Percentiles rank a stretch among this genome's conserved stretches.
Conservation (phyloP, 2,888 invertebrate genomes). For the Pammene aurita region DNA sequence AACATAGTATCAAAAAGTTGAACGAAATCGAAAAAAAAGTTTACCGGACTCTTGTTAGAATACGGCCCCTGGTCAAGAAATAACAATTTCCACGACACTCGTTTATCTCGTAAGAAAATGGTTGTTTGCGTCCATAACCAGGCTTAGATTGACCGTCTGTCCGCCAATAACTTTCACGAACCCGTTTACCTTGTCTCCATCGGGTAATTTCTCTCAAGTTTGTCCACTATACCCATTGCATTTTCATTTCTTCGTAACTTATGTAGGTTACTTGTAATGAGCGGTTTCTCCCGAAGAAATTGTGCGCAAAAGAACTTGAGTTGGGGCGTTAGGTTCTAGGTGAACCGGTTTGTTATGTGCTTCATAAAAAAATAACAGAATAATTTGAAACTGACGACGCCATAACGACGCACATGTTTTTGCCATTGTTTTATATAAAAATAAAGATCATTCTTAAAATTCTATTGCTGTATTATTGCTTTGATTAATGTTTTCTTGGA, state of each 20-base stretch:
- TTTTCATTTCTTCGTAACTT: slow-evolving; percentile 77
- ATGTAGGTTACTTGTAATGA: slow-evolving; percentile 74
- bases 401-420: neutral
- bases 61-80: no score
- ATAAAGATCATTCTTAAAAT: no score
- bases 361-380: neutral
- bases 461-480: no score
- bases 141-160: slow-evolving; percentile 35
- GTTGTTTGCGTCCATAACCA: slow-evolving; percentile 36
- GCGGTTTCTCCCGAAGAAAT: slow-evolving; percentile 72
- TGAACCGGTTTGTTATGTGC: slow-evolving; percentile 15
- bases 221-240: slow-evolving; percentile 65
- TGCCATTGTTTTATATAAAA: neutral
- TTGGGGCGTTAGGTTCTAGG: slow-evolving; percentile 48
- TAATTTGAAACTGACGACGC: neutral
- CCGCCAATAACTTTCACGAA: slow-evolving; percentile 74
- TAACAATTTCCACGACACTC: slow-evolving; percentile 20
- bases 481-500: no score
- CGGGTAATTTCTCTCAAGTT: slow-evolving; percentile 71
- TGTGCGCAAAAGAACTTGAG: slow-evolving; percentile 60
- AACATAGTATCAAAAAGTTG: no score
- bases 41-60: no score
- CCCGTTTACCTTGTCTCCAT: slow-evolving; percentile 69
- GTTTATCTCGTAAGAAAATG: slow-evolving; percentile 34
- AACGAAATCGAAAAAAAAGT: no score